Evolutionary conservation across 2,888 invertebrate species (phyloP), one percentile per base, ranked within the genome.

Genomic region (Diplazon laetatorius): DNA sequence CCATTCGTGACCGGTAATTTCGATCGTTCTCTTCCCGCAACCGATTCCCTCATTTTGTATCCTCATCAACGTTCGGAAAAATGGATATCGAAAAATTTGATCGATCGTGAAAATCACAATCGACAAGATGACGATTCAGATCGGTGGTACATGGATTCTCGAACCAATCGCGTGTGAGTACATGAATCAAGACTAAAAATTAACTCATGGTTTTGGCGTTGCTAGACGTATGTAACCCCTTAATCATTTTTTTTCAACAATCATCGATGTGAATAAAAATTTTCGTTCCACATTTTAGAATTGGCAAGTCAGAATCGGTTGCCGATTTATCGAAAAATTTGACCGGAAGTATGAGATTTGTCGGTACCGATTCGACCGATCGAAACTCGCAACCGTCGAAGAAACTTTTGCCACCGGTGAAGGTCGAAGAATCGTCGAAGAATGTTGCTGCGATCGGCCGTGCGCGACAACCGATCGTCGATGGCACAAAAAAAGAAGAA

Each of bases 141-240:
- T 20, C 59, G 20, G 12, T 25, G 52, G 16, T 50, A 39, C 25
- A 37, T 37, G 2, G 39, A 70, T 2, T 50, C 20, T 35, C 35
- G 20, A 2, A 20, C 39, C 6, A 62, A 70, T 50, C 20, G 30
- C 37, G 50, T 50, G 70, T 71, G 12, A 62, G 50, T 30, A 0
- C 8, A 18, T 22, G 10, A 22, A 9, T 18, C 8, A 12, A 18
- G 12, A 48, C 0, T n/a, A 48, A 48, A 46, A 46, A 60, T 20
- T 6, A 35, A 55, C 3, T 16, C 18, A 4, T 5, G 25, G 25
- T n/a, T 8, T 25, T 25, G 8, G n/a, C 2, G n/a, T n/a, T n/a
- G n/a, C n/a, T n/a, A n/a, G n/a, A n/a, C n/a, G n/a, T n/a, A n/a
- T n/a, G n/a, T n/a, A n/a, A n/a, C n/a, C n/a, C n/a, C n/a, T n/a